Evolutionary conservation across 2,797 vertebrate genomes (phyloP), one percentile per base, ranked within the genome.

Genomic region (Momotus momota): DNA sequence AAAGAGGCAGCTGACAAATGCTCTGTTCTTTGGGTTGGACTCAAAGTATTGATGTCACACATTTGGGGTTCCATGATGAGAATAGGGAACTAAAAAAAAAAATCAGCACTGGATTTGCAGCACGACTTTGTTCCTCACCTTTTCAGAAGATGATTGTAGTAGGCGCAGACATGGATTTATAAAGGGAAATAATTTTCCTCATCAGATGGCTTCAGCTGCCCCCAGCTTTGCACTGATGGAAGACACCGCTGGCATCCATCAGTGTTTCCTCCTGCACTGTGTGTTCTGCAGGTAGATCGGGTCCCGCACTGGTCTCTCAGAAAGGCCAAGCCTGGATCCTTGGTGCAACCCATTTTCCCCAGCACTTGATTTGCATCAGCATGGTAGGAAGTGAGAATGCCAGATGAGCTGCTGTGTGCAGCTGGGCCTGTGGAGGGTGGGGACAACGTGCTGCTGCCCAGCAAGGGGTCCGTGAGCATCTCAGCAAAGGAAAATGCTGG

Each of bases 331-430:
- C 14, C 21, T 0, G 0, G n/a, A 35, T 62, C 12, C 13, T 25
- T 0, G 0, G 35, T 16, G 27, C 4, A 1, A 12, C 25, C 19
- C 0, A 0, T 66, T 21, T 55, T 65, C 55, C 67, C 52, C 49
- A 64, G 61, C 12, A 2, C 8, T 55, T 7, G 46, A 33, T 38
- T 46, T 46, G 18, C 41, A 21, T 5, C 51, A 35, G 81, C 6
- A 9, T 0, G 2, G 11, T 10, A 21, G 55, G 65, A 72, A 33
- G 43, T 1, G 4, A 31, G 29, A 21, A 46, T 58, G 70, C 33
- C 38, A 25, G 69, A 5, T 1, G 43, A 60, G 57, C 61, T n/a
- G 33, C 62, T 86, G 65, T 5, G 27, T 1, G 7, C 61, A 72
- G 81, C 58, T 52, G 48, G 51, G 70, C 46, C 48, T 84, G 74